Evolutionary conservation across 2,113 vertebrate genomes (phyloP).

Genomic region (Salvelinus alpinus): DNA sequence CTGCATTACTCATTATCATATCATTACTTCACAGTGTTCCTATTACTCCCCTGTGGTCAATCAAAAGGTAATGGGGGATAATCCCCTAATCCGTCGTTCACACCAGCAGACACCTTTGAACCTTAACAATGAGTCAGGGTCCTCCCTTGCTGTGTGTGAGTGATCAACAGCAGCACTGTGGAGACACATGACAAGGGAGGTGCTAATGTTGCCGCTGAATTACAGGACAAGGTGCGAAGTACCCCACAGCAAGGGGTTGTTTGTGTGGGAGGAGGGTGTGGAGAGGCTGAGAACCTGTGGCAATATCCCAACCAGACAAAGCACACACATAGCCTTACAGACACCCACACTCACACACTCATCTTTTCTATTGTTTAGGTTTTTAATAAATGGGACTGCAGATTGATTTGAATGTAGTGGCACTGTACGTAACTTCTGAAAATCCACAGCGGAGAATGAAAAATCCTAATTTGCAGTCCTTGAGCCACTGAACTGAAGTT

Average conservation of each 20-base stretch:
- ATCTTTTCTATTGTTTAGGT: neutral
- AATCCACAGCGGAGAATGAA: neutral
- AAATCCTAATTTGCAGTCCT: neutral
- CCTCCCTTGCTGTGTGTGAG: conserved; percentile 41
- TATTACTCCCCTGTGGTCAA: conserved; percentile 27
- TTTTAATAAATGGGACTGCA: neutral
- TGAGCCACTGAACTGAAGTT: neutral
- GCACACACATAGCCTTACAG: neutral
- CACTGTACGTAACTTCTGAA: neutral
- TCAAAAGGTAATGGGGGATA: conserved; percentile 41
- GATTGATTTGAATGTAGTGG: no score
- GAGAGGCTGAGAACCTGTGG: neutral
- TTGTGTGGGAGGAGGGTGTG: conserved; percentile 24
- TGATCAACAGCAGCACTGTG: conserved; percentile 32
- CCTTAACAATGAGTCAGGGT: conserved; percentile 52
- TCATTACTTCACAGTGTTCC: no score
- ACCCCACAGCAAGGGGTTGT: conserved; percentile 16
- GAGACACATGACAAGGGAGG: conserved; percentile 46
- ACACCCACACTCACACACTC: neutral
- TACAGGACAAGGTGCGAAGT: conserved; percentile 68
- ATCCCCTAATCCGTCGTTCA: conserved; percentile 51
- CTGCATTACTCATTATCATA: neutral
- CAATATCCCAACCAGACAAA: neutral
- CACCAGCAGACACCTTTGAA: conserved; percentile 50
- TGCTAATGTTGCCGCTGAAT: conserved; percentile 48